Conservation (phyloP, 1,140 invertebrate species). For the Brachionus calyciflorus region DNA sequence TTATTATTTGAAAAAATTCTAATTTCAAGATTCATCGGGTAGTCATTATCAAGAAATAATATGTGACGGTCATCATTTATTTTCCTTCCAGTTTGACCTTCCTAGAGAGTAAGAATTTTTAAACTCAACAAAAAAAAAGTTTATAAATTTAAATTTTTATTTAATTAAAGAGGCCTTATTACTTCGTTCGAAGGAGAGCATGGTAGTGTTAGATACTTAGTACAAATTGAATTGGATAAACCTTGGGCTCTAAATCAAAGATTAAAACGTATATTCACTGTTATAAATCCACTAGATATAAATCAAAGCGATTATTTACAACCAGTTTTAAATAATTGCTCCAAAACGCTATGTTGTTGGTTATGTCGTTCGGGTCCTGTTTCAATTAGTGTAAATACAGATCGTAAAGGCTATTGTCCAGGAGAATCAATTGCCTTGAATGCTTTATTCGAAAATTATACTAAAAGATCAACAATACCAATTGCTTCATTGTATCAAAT, state of each 20-base stretch:
- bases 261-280: slow-evolving; percentile 77
- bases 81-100: slow-evolving; percentile 63
- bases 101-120: slow-evolving; percentile 56
- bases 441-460: slow-evolving; percentile 63
- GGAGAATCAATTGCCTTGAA: slow-evolving; percentile 64
- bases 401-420: slow-evolving; percentile 62
- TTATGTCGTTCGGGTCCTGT: slow-evolving; percentile 64
- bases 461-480: slow-evolving; percentile 61
- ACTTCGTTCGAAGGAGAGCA: slow-evolving; percentile 79
- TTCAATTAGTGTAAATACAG: slow-evolving; percentile 60
- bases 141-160: slow-evolving; percentile 37
- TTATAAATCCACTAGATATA: slow-evolving; percentile 76
- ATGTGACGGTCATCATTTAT: slow-evolving; percentile 60
- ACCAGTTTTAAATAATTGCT: slow-evolving; percentile 62
- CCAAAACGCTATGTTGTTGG: slow-evolving; percentile 64
- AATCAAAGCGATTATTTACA: slow-evolving; percentile 69
- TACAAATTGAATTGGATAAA: slow-evolving; percentile 77
- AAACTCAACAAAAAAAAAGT: background rate
- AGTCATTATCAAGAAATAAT: slow-evolving; percentile 55
- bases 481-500: slow-evolving; percentile 63
- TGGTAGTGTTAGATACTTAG: slow-evolving; percentile 74
- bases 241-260: slow-evolving; percentile 85
- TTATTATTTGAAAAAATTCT: too few relatives aligned
- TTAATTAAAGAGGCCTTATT: slow-evolving; percentile 58
- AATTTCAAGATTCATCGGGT: slow-evolving; percentile 55